phyloP scores from a whole-genome alignment of 92 coral and sea anemone species.

The Porites divaricata region DNA sequence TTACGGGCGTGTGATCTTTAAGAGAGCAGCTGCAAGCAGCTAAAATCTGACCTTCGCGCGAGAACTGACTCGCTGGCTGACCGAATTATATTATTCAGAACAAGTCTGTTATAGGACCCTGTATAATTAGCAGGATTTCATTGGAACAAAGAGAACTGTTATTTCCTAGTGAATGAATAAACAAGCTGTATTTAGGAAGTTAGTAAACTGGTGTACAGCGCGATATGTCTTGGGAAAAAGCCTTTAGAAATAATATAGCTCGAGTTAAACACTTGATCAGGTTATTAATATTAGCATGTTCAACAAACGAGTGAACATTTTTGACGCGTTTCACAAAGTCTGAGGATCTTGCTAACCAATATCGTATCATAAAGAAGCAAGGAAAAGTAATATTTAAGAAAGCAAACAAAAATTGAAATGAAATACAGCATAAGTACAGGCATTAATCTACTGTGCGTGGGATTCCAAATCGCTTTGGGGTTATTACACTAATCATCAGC shows the following conservation, averaged over 20 bases:
- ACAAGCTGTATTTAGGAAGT: neutral
- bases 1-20: neutral
- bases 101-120: neutral
- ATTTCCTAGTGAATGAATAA: neutral
- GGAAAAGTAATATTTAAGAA: conserved; percentile 22
- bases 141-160: neutral
- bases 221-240: neutral
- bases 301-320: neutral
- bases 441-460: neutral
- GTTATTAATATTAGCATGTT: neutral
- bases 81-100: conserved; percentile 4
- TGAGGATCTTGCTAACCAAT: neutral
- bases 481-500: conserved; percentile 1
- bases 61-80: neutral
- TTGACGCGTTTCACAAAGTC: neutral
- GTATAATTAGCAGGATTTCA: conserved; percentile 25
- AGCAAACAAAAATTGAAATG: conserved; percentile 32
- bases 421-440: neutral
- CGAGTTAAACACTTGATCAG: conserved; percentile 27
- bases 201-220: neutral
- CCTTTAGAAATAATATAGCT: neutral
- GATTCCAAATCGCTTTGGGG: conserved; percentile 2
- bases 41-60: neutral
- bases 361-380: conserved; percentile 14
- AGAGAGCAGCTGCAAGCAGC: conserved; percentile 15